A percentile compares a stretch with the other conserved stretches of the same genome.
Conservation (phyloP, 2,888 invertebrate species). For the Macrophya alboannulata region DNA sequence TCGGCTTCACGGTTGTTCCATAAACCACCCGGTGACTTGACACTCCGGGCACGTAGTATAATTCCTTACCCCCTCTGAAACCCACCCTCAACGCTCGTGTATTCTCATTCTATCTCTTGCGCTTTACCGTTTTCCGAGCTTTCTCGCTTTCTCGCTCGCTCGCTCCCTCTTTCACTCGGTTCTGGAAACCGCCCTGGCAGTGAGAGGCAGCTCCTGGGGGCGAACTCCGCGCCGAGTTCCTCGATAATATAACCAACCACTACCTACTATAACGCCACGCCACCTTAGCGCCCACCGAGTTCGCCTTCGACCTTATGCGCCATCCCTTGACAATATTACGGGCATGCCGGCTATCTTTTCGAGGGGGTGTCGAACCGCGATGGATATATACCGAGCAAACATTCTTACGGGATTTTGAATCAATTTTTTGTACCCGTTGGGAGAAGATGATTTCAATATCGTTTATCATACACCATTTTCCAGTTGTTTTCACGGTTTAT, state of each 20-base stretch:
- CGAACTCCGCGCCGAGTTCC: conserved; percentile 17
- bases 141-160: conserved; percentile 47
- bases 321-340: conserved; percentile 25
- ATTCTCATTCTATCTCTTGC: conserved; percentile 58
- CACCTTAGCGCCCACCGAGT: conserved; percentile 33
- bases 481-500: neutral
- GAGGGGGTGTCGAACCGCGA: conserved; percentile 20
- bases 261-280: conserved; percentile 28
- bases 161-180: neutral
- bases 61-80: conserved; percentile 68
- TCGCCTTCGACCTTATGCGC: conserved; percentile 48
- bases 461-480: neutral
- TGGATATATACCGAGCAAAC: conserved; percentile 30
- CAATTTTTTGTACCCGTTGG: conserved; percentile 12
- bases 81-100: conserved; percentile 61
- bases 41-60: conserved; percentile 72
- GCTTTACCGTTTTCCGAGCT: conserved; percentile 29
- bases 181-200: conserved; percentile 25
- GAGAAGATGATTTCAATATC: neutral
- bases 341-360: conserved; percentile 10
- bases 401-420: conserved; percentile 27
- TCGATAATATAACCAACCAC: conserved; percentile 54
- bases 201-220: conserved; percentile 26
- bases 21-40: conserved; percentile 70
- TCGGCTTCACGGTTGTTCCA: conserved; percentile 64